A percentile compares a stretch with the other conserved stretches of the same genome.
Conservation (phyloP, 2,797 vertebrate genomes). For the Trichosurus vulpecula region DNA sequence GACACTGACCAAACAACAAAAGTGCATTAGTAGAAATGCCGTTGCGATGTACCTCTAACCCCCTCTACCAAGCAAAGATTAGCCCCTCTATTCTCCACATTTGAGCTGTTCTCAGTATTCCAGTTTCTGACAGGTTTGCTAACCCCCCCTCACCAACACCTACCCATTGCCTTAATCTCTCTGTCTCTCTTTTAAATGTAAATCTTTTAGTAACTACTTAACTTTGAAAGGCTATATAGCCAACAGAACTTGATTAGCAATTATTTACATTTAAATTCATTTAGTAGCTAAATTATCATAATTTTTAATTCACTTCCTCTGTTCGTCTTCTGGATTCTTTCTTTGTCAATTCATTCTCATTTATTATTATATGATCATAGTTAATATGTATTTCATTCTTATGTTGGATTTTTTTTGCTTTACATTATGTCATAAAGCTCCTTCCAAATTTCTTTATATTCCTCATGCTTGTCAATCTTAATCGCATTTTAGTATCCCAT, state of each 20-base stretch:
- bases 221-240: neutral
- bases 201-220: neutral
- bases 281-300: slow-evolving; percentile 9
- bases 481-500: neutral
- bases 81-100: neutral
- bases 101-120: neutral
- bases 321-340: neutral
- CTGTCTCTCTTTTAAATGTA: neutral
- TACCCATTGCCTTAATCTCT: neutral
- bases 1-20: neutral
- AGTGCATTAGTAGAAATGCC: neutral
- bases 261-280: neutral
- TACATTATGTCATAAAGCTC: neutral
- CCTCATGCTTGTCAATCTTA: neutral
- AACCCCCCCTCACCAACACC: neutral
- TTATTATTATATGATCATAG: slow-evolving; percentile 30
- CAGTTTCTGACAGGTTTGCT: neutral
- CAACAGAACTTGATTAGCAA: neutral
- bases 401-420: neutral
- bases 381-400: slow-evolving; percentile 12
- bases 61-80: neutral
- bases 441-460: neutral
- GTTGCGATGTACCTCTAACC: neutral
- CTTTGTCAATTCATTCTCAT: slow-evolving; percentile 54
- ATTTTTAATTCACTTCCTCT: slow-evolving; percentile 19